These are phyloP conservation scores for Aphelocoma californica DNA, from an alignment of 2,797 vertebrate species.

Conservation along the genomic window DNA sequence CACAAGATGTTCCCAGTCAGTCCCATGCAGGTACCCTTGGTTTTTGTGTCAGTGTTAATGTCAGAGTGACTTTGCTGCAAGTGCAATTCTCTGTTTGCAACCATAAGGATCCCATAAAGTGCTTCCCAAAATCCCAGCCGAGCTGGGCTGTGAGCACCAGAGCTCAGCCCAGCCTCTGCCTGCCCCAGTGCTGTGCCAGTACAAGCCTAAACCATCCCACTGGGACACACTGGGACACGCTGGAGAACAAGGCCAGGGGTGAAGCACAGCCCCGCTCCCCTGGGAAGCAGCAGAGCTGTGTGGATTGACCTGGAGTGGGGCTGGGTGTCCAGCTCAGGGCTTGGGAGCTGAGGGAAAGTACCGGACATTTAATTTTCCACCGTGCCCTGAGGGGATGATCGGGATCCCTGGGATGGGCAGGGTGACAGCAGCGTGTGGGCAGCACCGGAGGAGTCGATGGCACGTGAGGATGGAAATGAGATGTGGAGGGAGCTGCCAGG, in stretches of 20 bases:
- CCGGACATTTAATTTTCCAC: fast-evolving
- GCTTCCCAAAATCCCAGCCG: background rate
- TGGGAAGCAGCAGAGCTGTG: background rate
- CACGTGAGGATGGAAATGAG: background rate
- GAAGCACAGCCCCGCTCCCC: fast-evolving
- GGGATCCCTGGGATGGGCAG: background rate
- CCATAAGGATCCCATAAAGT: fast-evolving
- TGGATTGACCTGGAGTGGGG: fast-evolving
- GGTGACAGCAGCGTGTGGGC: background rate
- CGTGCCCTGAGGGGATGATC: background rate
- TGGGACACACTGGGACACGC: background rate
- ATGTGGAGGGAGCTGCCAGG: background rate
- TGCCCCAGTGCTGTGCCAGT: fast-evolving
- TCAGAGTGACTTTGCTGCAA: background rate
- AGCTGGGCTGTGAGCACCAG: fast-evolving
- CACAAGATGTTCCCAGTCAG: fast-evolving
- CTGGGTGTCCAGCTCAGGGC: background rate
- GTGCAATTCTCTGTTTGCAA: background rate
- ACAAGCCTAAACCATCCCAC: background rate
- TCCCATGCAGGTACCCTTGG: fast-evolving
- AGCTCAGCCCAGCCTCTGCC: background rate
- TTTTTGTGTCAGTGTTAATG: background rate
- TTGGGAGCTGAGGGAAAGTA: background rate
- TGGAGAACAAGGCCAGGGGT: background rate
- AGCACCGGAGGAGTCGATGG: fast-evolving